A percentile compares a stretch with the other conserved stretches of the same genome.
phyloP scores from a whole-genome alignment of 2,113 vertebrate species.

The Laticauda colubrina region DNA sequence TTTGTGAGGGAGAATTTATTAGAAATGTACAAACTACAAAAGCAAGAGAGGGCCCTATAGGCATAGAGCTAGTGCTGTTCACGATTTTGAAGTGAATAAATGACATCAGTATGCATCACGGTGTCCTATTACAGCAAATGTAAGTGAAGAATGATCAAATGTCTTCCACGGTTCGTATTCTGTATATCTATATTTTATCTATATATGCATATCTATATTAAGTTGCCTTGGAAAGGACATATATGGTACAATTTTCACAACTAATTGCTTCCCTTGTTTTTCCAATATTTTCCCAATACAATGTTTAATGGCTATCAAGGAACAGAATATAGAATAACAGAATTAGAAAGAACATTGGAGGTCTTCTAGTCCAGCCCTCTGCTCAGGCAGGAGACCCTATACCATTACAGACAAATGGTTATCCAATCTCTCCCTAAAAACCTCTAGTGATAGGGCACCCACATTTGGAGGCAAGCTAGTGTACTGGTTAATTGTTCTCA shows the following conservation, averaged over 20 bases:
- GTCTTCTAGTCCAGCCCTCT: background rate
- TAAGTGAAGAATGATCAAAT: background rate
- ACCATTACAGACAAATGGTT: background rate
- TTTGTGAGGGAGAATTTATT: background rate
- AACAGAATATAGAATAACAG: background rate
- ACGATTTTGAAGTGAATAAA: background rate
- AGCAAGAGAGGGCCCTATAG: background rate
- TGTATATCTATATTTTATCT: background rate
- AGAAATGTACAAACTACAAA: background rate
- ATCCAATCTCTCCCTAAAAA: background rate
- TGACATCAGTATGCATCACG: background rate
- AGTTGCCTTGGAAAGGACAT: background rate
- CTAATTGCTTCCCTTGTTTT: background rate
- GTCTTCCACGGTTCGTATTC: background rate
- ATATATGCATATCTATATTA: background rate
- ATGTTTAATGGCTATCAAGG: background rate
- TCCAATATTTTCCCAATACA: background rate
- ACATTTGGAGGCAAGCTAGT: background rate
- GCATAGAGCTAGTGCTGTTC: background rate
- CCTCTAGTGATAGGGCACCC: background rate
- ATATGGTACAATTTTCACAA: background rate
- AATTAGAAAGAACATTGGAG: background rate
- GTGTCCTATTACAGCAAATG: background rate
- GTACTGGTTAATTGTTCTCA: background rate
- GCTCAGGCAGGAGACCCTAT: background rate